Evolutionary conservation across 2,797 vertebrate species (phyloP), one percentile per base, ranked within the genome.

Genomic region (Odontamblyopus rebecca): DNA sequence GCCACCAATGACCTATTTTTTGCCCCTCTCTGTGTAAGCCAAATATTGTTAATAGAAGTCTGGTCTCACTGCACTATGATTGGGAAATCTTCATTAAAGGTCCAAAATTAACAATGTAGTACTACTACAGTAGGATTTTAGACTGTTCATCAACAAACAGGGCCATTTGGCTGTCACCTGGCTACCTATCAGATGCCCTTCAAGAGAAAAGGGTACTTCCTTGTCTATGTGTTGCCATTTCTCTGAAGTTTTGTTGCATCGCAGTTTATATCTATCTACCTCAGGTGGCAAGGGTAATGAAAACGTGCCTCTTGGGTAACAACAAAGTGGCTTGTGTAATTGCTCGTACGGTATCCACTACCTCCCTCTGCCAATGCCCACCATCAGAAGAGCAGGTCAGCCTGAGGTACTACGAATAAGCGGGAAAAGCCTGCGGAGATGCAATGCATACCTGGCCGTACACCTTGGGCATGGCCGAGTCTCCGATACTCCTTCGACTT

Each of bases 401-500:
- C 68, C 72, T 68, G 80, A 82, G 71, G 70, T 51, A 68, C 67
- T 51, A 71, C 62, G 6, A 4, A 3, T 7, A 18, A 59, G 4
- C 32, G 1, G 30, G 26, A 19, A 29, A 1, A 11, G 15, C n/a
- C 2, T 6, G 8, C 4, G 3, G 35, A 66, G 59, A 26, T 64
- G 76, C 69, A 1, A 26, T 16, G 16, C 63, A 79, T 94, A 97
- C 97, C 96, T 95, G 94, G 68, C 96, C 95, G 82, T 97, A 97
- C 93, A 98, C 96, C 93, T 94, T 93, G 53, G 96, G 92, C 91
- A 93, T 91, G 83, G 94, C 87, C 2, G 91, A 79, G 70, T 91
- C 93, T 27, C 84, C 90, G 6, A 87, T 75, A 89, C 95, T 95
- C 88, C 96, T 89, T 68, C 91, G 93, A 70, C 74, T 88, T 77